phyloP scores from a whole-genome alignment of 2,113 vertebrate species.

The Trogon melanurus region DNA sequence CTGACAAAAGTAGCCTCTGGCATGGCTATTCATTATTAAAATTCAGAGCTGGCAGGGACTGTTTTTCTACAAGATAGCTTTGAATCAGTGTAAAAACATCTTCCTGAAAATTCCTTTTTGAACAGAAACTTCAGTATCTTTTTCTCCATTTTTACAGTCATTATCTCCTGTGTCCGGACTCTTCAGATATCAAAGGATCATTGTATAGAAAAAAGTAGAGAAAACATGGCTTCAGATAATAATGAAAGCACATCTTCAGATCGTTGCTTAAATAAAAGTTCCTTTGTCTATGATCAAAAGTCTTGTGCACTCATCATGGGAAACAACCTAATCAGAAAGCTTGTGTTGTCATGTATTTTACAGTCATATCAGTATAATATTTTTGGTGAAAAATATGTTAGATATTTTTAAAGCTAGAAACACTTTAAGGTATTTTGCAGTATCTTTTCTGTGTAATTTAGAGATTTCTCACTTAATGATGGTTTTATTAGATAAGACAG shows the following conservation, averaged over 20 bases:
- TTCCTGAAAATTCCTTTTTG: background rate
- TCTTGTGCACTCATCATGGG: background rate
- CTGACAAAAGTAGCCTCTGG: background rate
- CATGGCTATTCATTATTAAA: background rate
- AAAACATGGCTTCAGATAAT: background rate
- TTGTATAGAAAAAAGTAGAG: background rate
- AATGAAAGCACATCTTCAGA: background rate
- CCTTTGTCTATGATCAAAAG: slow-evolving; percentile 6
- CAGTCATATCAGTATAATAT: background rate
- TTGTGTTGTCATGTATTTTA: background rate
- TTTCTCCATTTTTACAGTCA: background rate
- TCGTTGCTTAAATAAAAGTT: background rate
- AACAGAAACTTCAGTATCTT: background rate
- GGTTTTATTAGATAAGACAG: background rate
- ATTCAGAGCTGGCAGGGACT: background rate
- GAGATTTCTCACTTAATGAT: background rate
- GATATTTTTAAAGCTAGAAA: background rate
- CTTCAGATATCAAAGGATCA: background rate
- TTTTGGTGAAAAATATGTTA: background rate
- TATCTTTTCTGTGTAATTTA: background rate
- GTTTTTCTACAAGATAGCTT: background rate
- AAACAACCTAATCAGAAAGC: background rate
- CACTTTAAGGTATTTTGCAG: background rate
- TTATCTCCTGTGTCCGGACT: slow-evolving; percentile 6
- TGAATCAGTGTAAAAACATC: background rate